Base-by-base conservation (phyloP, 2,888 invertebrate genomes). In the Marasmarcha lunaedactyla region DNA sequence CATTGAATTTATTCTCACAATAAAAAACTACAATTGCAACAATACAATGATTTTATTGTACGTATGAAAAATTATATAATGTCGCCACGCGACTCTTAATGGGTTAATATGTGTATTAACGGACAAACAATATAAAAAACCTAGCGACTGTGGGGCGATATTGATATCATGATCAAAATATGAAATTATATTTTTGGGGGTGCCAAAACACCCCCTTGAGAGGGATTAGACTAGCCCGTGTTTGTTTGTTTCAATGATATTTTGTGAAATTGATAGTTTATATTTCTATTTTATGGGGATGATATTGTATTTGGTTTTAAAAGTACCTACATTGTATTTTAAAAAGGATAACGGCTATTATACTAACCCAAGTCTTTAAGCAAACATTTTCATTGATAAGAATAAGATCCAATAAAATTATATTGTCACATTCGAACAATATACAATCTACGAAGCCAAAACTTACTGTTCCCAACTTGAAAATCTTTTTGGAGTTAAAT, bases 121-220 rank as follows among this genome's bases (percentile, higher is more conserved):
- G 60, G 51, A 74, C 71, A 79, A 77, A 59, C 50, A 71, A 53
- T 54, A 69, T 68, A 34, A 34, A 34, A 34, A 34, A 34, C 44
- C 48, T 51, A 44, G 52, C 48, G 20, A 20, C 4, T 20, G 48
- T 52, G 61, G 67, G 68, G 65, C 60, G 76, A 71, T 76, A 73
- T 66, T 77, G 79, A 83, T 81, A 79, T 78, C 74, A 74, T 78
- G 77, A 81, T 81, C 78, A 76, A 81, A 81, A 83, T 81, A 81
- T 81, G 78, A 77, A 73, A 71, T 72, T 62, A 74, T 73, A 72
- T 73, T 72, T 63, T 48, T 55, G 60, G 63, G 70, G 62, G 61
- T n/a, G n/a, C 44, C 46, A 49, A 35, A 52, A 46, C 52, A 50
- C 43, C 52, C 68, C 62, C 65, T 62, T 52, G 55, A 64, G 58